Evolutionary conservation across 2,113 vertebrate species (phyloP), one percentile per base, ranked within the genome.

Genomic region (Seriola aureovittata): DNA sequence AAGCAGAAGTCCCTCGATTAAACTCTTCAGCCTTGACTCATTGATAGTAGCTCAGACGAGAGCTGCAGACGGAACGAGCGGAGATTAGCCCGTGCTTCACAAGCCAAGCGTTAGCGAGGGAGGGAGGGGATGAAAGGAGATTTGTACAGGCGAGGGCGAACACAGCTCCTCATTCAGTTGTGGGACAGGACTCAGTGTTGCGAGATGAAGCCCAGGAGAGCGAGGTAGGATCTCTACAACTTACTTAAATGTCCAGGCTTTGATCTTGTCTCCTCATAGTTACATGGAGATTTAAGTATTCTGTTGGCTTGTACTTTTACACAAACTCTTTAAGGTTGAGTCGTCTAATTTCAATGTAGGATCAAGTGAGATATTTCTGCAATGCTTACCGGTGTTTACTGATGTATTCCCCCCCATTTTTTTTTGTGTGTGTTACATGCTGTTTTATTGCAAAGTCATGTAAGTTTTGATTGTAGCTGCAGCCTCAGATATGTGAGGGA

Each of bases 101-200:
- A 23, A 75, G 75, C 78, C 75, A 38, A 77, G 86, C 32, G 80
- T 82, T 78, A 72, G 81, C 10, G 7, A 75, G 84, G 89, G 87
- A 87, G 79, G 8, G 7, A 71, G 82, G 89, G 87, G 89, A 92
- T 91, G 89, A 93, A 81, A 81, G 82, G 84, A 85, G 92, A 93
- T 92, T 92, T 91, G 73, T 75, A 42, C 85, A 73, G 80, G 29
- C 78, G 17, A 38, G 87, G 50, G 65, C 36, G 75, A 83, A 86
- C 74, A 21, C 85, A 5, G 81, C 48, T 80, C 72, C 84, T 86
- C 84, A 36, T 69, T 90, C 82, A 81, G 81, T 50, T 48, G 85
- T 85, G 83, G 89, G 80, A 72, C 50, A 29, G 80, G 29, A 76
- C 55, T 78, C 75, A 8, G 65, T 13, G 81, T 48, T 11, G 79